Base-by-base conservation (phyloP, 2,113 vertebrate species). In the Macheiramphus alcinus region DNA sequence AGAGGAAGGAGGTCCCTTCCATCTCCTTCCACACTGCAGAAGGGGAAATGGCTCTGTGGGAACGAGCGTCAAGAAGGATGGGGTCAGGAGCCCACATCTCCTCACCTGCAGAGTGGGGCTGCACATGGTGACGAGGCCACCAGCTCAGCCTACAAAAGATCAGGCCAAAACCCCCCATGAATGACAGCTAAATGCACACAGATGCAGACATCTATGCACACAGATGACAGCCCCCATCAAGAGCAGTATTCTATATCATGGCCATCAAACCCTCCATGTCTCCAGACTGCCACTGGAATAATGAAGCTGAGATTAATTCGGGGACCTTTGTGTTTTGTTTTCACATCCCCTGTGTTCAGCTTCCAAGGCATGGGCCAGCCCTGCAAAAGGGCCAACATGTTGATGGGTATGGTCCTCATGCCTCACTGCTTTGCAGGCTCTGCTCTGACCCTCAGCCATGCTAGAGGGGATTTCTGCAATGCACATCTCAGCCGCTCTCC, bases 61-160 rank as follows among this genome's bases (percentile, higher is more conserved):
- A 74, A 74, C 1, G 2, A 73, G 21, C 1, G 0, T 25, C 48
- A 34, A 26, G 38, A 55, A 55, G 40, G 59, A 73, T 0, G 4
- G 40, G 40, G 21, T 74, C 34, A 73, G 58, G 21, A 84, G 10
- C 32, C 29, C 58, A 26, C 78, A 62, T 23, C 67, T 70, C 23
- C 71, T 70, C 55, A 40, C 47, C 53, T 45, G n/a, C 55, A 58
- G 79, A 70, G 48, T 3, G 16, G 36, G 34, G n/a, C 42, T 40
- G 50, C 50, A 48, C 2, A 0, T 13, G n/a, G 11, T 23, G 42
- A 65, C 1, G 3, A 48, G 34, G 61, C 61, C 50, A 75, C 19
- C 42, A 56, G 34, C 22, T 23, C 83, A 66, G 34, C 16, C 68
- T 32, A 14, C 68, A 63, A 19, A 52, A 36, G 32, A 52, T 72